Conservation (phyloP, 2,888 invertebrate species). For the Oscheius onirici region DNA sequence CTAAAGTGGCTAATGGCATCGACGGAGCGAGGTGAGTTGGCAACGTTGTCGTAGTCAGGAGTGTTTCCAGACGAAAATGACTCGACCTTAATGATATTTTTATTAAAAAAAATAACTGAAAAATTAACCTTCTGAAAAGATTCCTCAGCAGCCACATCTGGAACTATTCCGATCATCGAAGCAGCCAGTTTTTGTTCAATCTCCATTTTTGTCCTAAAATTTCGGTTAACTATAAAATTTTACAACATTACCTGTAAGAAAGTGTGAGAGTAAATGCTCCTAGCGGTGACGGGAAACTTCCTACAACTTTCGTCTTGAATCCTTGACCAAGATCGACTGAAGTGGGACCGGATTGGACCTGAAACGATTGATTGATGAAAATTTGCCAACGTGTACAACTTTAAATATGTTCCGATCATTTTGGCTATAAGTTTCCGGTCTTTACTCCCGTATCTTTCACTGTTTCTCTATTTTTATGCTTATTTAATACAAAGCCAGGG, state of each 20-base stretch:
- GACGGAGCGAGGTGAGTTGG: conserved; percentile 28
- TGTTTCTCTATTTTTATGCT: too few species aligned
- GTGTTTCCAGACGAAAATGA: conserved; percentile 30
- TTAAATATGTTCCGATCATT: too few species aligned
- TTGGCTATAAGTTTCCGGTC: neutral
- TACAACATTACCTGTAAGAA: conserved; percentile 28
- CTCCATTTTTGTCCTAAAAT: conserved; percentile 39
- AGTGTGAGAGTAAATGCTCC: conserved; percentile 27
- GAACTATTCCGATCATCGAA: neutral
- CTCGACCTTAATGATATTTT: conserved; percentile 7
- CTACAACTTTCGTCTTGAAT: conserved; percentile 17
- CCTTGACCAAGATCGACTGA: conserved; percentile 36
- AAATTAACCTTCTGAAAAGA: conserved; percentile 36
- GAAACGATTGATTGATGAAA: neutral
- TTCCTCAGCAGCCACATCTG: conserved; percentile 14
- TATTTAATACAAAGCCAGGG: too few species aligned
- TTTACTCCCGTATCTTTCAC: too few species aligned
- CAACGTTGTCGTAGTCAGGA: conserved; percentile 30
- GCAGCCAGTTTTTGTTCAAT: conserved; percentile 35
- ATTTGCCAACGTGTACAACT: too few species aligned
- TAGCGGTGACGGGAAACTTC: conserved; percentile 7
- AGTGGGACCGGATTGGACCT: conserved; percentile 32
- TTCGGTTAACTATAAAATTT: too few species aligned
- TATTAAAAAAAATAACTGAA: neutral
- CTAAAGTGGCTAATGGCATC: conserved; percentile 34